Evolutionary conservation across 2,888 invertebrate species (phyloP).

Genomic region (Drosophila gaucha): DNA sequence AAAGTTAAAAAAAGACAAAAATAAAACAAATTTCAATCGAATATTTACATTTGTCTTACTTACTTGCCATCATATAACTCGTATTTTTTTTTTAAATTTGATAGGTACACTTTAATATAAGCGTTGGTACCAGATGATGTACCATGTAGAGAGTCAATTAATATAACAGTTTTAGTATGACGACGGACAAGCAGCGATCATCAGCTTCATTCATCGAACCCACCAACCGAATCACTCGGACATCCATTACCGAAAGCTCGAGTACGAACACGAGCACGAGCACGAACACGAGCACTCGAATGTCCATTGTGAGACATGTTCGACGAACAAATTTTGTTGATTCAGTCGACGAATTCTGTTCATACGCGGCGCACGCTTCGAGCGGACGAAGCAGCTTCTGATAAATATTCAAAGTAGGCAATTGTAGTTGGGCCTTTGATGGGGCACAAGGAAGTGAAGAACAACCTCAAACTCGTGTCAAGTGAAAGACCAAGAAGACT

Average conservation of each 20-base stretch:
- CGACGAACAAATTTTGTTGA: conserved; percentile 31
- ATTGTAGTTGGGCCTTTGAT: conserved; percentile 11
- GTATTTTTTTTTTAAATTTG: too few relatives aligned
- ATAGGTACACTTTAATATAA: neutral
- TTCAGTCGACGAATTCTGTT: conserved; percentile 65
- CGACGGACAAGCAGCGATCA: neutral
- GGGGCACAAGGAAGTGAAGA: conserved; percentile 14
- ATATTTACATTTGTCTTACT: too few relatives aligned
- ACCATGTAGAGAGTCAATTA: too few relatives aligned
- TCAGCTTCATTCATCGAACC: neutral
- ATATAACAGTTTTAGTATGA: too few relatives aligned
- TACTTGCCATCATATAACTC: too few relatives aligned
- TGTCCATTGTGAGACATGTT: conserved; percentile 19
- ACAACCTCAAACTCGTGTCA: too few relatives aligned
- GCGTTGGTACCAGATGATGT: neutral
- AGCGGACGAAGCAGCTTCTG: conserved; percentile 44
- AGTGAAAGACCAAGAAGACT: conserved; percentile 5
- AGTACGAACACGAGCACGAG: neutral
- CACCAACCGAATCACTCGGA: neutral
- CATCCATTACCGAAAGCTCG: neutral
- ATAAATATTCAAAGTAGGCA: conserved; percentile 15
- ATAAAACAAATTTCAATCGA: too few relatives aligned
- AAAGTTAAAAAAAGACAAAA: too few relatives aligned
- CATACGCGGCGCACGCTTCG: conserved; percentile 63
- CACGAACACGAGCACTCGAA: neutral